Evolutionary conservation across 2,797 vertebrate genomes (phyloP), one percentile per base, ranked within the genome.

Genomic region (Xenops minutus): DNA sequence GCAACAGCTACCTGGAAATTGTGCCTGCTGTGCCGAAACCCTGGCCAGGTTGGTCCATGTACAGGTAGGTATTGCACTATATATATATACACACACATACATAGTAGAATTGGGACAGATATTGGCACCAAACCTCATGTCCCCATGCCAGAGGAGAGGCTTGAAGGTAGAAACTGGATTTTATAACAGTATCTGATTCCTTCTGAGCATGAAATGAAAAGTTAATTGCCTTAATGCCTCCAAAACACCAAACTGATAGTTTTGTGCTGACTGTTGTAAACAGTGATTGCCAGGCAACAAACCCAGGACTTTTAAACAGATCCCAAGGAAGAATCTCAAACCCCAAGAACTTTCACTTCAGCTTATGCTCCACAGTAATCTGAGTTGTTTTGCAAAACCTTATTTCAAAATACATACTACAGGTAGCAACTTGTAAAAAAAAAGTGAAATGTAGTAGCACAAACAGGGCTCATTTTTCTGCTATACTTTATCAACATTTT

Each of bases 211-310:
- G 3, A 82, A 95, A 58, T 56, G n/a, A 81, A 69, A 86, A 75
- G 29, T 52, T 95, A 78, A 88, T 88, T 95, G 52, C 62, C 46
- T 69, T 84, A 48, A 80, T 48, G 36, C 74, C 58, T 94, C 52
- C 41, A 43, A 61, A 91, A 72, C 39, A 86, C 14, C 63, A 74
- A 62, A 61, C 59, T 34, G 54, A 61, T 41, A 6, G 4, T 51
- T 90, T 41, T 67, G 34, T 63, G 84, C 54, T 66, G 58, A 34
- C 26, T 62, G 14, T 12, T 59, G 29, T 61, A 87, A 84, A 71
- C 2, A 88, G 36, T 10, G 26, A 73, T 69, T 49, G 21, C 22
- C 84, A 54, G 71, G 49, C 37, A 89, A 58, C 22, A 39, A 68
- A 71, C n/a, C 23, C 22, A 73, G 21, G 29, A 85, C 54, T 85